A percentile compares a stretch with the other conserved stretches of the same genome.
Evolutionary conservation across 2,797 vertebrate species (phyloP).

Genomic region (Galago senegalensis): DNA sequence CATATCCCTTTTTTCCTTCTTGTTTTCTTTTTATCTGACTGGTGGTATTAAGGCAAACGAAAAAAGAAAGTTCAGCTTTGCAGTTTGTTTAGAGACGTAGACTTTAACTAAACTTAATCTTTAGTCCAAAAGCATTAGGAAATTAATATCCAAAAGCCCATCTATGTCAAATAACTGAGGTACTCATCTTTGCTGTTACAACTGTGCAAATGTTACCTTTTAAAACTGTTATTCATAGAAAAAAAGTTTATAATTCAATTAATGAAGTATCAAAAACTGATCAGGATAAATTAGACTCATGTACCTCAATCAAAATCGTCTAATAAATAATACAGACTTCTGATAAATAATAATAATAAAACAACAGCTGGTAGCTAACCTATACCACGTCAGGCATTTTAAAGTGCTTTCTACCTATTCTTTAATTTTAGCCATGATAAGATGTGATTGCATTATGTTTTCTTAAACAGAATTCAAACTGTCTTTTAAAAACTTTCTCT

Average conservation of each 20-base stretch:
- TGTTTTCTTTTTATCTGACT: neutral
- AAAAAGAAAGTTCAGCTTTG: neutral
- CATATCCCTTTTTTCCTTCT: neutral
- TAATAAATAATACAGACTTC: neutral
- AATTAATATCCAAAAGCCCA: neutral
- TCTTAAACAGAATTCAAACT: slow-evolving; percentile 8
- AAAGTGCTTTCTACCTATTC: neutral
- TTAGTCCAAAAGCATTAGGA: neutral
- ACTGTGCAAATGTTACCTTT: neutral
- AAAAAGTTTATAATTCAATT: neutral
- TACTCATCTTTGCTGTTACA: slow-evolving; percentile 23
- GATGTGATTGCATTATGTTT: neutral
- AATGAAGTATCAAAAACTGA: neutral
- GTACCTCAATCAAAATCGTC: neutral
- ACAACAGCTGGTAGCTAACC: neutral
- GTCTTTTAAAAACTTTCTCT: neutral
- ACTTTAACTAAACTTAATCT: neutral
- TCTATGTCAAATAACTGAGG: neutral
- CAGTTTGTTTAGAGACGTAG: neutral
- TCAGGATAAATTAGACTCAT: neutral
- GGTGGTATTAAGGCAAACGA: neutral
- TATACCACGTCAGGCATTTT: slow-evolving; percentile 18
- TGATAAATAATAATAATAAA: slow-evolving; percentile 14
- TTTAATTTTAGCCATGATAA: neutral
- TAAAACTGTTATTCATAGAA: neutral